Percentiles rank a stretch among this genome's conserved stretches.
phyloP scores from a whole-genome alignment of 2,888 invertebrate genomes.

The Dryobotodes eremita region DNA sequence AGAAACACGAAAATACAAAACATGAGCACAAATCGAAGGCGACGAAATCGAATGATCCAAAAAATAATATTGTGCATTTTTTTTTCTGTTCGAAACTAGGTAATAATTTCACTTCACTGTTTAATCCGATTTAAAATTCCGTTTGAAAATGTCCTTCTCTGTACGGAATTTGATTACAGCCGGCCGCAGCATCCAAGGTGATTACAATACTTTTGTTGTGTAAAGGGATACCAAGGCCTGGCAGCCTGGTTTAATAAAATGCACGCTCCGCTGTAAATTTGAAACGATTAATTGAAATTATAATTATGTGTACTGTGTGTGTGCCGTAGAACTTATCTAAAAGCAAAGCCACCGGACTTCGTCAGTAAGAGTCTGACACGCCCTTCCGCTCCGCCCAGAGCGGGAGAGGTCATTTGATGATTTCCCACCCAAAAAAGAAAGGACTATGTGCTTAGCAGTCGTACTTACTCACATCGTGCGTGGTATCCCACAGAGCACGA shows the following conservation, averaged over 20 bases:
- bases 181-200: neutral
- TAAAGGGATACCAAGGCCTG: neutral
- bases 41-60: neutral
- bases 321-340: neutral
- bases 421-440: no score
- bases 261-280: neutral
- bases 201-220: slow-evolving; percentile 7
- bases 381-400: no score
- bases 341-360: neutral
- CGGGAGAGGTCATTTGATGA: no score
- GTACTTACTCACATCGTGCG: neutral
- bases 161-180: slow-evolving; percentile 3
- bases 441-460: neutral
- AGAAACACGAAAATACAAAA: slow-evolving; percentile 11
- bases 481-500: no score
- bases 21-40: neutral
- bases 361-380: no score
- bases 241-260: neutral
- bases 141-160: slow-evolving; percentile 21
- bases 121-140: slow-evolving; percentile 1
- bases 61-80: slow-evolving; percentile 16
- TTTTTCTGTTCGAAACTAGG: neutral
- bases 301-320: neutral
- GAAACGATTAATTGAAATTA: slow-evolving; percentile 12
- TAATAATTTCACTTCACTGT: neutral